Evolutionary conservation across 2,113 vertebrate genomes (phyloP), one percentile per base, ranked within the genome.

Genomic region (Heterotilapia buettikoferi): DNA sequence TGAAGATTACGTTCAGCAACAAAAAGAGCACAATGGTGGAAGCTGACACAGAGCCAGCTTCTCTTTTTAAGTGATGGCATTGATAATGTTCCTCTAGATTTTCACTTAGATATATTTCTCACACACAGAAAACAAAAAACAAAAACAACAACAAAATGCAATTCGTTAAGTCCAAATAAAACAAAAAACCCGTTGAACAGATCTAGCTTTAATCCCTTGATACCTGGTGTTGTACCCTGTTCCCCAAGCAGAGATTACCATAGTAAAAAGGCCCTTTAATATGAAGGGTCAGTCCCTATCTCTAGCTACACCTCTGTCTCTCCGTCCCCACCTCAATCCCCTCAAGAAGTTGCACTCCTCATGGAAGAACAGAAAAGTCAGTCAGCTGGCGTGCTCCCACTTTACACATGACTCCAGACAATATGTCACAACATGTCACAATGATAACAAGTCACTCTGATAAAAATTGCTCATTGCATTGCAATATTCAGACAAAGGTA

Each of bases 401-500:
- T 93, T 95, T 84, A 93, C 89, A 95, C 92, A 91, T 71, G 84
- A 94, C 92, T 94, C 90, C 92, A 90, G 93, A 95, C 93, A 94
- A 91, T 90, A 93, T 94, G 92, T 94, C 88, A 94, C 91, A 88
- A 93, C 91, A 94, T 89, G 93, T 94, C 89, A 96, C 89, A 95
- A 93, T 90, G 93, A 94, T 87, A 95, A 95, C 94, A 94, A 95
- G 92, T 94, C 85, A 95, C 93, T 93, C 92, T 84, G 91, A 92
- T 95, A 94, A 93, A 94, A 93, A 92, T 90, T 96, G 94, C 95
- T 95, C 95, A 96, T 96, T 96, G 96, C 95, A 96, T 96, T 95
- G 95, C 95, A 96, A 95, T 94, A 96, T 95, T 95, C 93, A 94
- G 92, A 96, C 93, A 92, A 93, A 95, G 89, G 93, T 96, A 96